Percentiles rank a stretch among this genome's conserved stretches.
Evolutionary conservation across 2,113 vertebrate genomes (phyloP).

Genomic region (Fulmarus glacialis): DNA sequence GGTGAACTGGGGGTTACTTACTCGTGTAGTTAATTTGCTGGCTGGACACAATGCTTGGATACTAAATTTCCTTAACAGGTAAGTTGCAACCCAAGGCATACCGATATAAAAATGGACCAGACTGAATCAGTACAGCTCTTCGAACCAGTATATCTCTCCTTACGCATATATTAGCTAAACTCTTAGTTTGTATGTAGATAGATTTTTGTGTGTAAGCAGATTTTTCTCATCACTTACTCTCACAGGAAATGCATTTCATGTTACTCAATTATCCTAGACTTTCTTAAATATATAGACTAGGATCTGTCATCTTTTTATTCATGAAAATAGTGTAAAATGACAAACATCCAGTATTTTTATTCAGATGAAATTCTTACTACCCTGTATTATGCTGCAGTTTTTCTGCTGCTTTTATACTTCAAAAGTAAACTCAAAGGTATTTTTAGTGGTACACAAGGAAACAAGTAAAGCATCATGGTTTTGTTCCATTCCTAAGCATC

Average conservation of each 20-base stretch:
- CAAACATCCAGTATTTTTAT: neutral
- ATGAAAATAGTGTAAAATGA: neutral
- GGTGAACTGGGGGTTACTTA: neutral
- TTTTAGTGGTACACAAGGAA: neutral
- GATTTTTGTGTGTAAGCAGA: neutral
- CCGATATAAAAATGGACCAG: neutral
- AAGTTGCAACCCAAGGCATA: neutral
- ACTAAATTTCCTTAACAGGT: neutral
- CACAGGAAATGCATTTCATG: neutral
- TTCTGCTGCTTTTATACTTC: neutral
- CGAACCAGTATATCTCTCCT: neutral
- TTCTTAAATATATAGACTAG: neutral
- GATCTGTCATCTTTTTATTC: neutral
- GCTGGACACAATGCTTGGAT: neutral
- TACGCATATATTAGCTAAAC: neutral
- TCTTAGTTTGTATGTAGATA: neutral
- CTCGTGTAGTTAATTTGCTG: neutral
- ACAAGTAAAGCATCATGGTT: neutral
- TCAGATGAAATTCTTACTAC: neutral
- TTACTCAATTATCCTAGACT: neutral
- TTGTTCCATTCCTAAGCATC: neutral
- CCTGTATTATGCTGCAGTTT: neutral
- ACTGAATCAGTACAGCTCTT: neutral
- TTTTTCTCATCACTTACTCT: neutral
- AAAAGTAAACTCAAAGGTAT: neutral